Base-by-base conservation (phyloP, 2,113 vertebrate species). In the Eclectus roratus region DNA sequence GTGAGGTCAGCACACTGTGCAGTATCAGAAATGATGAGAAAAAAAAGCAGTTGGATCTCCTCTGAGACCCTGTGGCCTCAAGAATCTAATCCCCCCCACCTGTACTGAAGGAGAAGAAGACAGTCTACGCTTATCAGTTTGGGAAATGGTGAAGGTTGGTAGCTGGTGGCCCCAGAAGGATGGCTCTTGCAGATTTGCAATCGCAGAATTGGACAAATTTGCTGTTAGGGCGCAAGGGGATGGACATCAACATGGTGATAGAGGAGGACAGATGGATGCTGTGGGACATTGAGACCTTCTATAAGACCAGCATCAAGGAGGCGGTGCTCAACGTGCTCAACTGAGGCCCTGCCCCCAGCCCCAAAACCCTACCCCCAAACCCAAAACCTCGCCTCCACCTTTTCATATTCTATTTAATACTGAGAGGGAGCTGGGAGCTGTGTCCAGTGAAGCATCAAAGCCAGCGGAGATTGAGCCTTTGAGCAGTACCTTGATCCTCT, bases 81-180 rank as follows among this genome's bases (percentile, higher is more conserved):
- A 13, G 31, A 64, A 27, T 50, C 66, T 72, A 65, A 68, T 14
- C 1, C 2, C 18, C n/a, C 2, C 17, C 44, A 74, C 0, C 11
- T 5, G 11, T 1, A 6, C 25, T 25, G 58, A 55, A 72, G 44
- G 13, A 77, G 50, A 39, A 52, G 35, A 21, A 10, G 24, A 25
- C 1, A 28, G 47, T 11, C 52, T 88, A 27, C 56, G 37, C 28
- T 83, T 70, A 61, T 29, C 0, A 0, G 55, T 13, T 20, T 94
- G 64, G 76, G 83, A 89, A 89, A 81, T 13, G 23, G 9, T 13
- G 25, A 66, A 49, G 7, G 7, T 50, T 80, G 63, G 49, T 46
- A 69, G 18, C 10, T 56, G 43, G 6, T 20, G 20, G 64, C n/a
- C 55, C 23, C 28, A 21, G 64, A 35, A 84, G 55, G 46, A 17